These are phyloP conservation scores for Sebastolobus altivelis DNA, from an alignment of 2,797 vertebrate genomes.

Conservation along the genomic window DNA sequence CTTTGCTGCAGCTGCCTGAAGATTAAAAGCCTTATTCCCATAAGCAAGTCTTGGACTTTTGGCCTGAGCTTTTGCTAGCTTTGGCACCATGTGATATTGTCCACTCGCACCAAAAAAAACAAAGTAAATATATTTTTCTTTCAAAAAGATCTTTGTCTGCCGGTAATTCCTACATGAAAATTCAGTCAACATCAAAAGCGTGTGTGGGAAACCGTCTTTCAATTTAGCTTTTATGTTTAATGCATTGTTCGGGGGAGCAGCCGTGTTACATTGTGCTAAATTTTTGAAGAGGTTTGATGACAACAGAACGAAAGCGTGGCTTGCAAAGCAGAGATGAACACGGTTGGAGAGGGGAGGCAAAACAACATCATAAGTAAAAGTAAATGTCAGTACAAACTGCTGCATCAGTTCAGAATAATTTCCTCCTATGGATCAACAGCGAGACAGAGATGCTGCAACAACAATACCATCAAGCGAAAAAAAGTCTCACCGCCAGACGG, in stretches of 20 bases:
- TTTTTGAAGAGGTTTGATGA: conserved; percentile 50
- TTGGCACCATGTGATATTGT: conserved; percentile 46
- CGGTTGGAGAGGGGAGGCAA: conserved; percentile 37
- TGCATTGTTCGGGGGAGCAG: conserved; percentile 50
- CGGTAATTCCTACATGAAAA: conserved; percentile 30
- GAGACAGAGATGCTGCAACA: conserved; percentile 50
- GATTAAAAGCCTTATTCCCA: conserved; percentile 61
- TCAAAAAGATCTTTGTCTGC: conserved; percentile 28
- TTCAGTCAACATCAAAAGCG: conserved; percentile 45
- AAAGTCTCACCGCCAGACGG: conserved; percentile 47
- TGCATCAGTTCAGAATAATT: conserved; percentile 52
- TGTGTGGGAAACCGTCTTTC: conserved; percentile 44
- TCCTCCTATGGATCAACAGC: conserved; percentile 47
- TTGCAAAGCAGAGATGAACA: conserved; percentile 53
- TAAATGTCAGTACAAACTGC: conserved; percentile 63
- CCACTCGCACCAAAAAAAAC: conserved; percentile 18
- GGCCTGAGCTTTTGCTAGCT: conserved; percentile 30
- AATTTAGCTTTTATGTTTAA: conserved; percentile 57
- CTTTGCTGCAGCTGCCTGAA: conserved; percentile 46
- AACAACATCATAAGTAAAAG: conserved; percentile 47
- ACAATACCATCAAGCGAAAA: conserved; percentile 50
- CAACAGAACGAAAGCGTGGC: conserved; percentile 55
- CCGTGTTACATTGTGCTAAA: conserved; percentile 24
- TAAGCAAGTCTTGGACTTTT: conserved; percentile 47
- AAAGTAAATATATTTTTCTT: conserved; percentile 37